Conservation (phyloP, 1,140 invertebrate genomes). For the Melitaea cinxia region DNA sequence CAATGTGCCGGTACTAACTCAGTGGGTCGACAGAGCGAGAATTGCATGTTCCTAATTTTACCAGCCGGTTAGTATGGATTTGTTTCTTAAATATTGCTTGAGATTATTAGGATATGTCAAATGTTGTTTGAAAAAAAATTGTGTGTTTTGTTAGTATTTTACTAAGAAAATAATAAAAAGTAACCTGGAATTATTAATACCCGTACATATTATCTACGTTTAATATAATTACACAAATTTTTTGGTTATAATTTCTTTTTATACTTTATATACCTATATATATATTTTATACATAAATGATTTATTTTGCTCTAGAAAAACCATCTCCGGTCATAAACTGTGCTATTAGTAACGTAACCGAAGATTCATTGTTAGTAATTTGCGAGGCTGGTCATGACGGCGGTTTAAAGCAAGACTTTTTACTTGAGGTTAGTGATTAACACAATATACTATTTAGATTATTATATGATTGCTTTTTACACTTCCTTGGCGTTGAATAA, state of each 20-base stretch:
- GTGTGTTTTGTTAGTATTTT: too few species aligned
- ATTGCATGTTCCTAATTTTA: slow-evolving; percentile 90
- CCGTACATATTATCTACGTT: too few species aligned
- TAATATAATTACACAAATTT: too few species aligned
- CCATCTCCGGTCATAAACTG: slow-evolving; percentile 83
- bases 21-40: slow-evolving; percentile 43
- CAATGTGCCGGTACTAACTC: slow-evolving; percentile 86
- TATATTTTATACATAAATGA: not conserved
- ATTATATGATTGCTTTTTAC: too few species aligned
- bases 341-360: slow-evolving; percentile 83
- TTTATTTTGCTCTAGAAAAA: slow-evolving; percentile 51
- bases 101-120: too few species aligned
- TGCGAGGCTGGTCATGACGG: slow-evolving; percentile 87
- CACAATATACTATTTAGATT: not conserved
- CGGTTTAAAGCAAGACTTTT: slow-evolving; percentile 81
- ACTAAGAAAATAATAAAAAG: too few species aligned
- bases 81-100: not conserved
- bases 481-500: too few species aligned
- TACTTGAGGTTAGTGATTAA: slow-evolving; percentile 60
- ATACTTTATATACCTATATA: not conserved
- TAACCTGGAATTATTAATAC: too few species aligned
- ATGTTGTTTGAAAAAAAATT: too few species aligned
- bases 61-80: slow-evolving; percentile 85
- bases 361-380: slow-evolving; percentile 83
- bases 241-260: not conserved